Percentiles rank a stretch among this genome's conserved stretches.
These are phyloP conservation scores for Lutjanus argentimaculatus DNA, from an alignment of 2,797 vertebrate species.

Conservation along the genomic window DNA sequence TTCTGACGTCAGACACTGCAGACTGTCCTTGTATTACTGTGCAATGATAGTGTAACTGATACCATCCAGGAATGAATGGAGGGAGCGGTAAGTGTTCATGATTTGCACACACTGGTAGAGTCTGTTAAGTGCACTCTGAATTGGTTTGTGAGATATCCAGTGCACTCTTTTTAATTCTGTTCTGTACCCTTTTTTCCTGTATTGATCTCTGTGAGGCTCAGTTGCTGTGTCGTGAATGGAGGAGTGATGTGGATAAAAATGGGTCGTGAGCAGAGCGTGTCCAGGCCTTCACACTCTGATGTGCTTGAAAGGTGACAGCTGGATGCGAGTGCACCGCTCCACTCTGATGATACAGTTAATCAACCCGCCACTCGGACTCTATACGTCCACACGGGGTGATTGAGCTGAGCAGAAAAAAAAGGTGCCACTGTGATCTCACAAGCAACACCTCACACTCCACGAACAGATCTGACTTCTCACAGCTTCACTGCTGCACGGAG, in stretches of 20 bases:
- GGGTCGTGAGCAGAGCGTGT: constrained; percentile 20
- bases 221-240: constrained; percentile 6
- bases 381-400: constrained; percentile 16
- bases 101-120: neutral
- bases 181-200: neutral
- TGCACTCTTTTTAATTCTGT: neutral
- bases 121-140: neutral
- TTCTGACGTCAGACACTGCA: neutral
- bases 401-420: constrained; percentile 13
- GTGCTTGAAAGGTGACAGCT: constrained; percentile 49
- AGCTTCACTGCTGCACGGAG: neutral
- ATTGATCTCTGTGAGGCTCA: constrained; percentile 18
- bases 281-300: constrained; percentile 26
- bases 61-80: neutral
- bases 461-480: constrained; percentile 10
- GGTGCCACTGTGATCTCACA: constrained; percentile 20
- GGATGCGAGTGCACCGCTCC: constrained; percentile 29
- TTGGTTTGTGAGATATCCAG: neutral
- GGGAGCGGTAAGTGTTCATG: neutral
- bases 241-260: constrained; percentile 24
- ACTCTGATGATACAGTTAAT: constrained; percentile 30
- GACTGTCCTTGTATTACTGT: neutral
- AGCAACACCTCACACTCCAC: neutral
- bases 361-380: constrained; percentile 20
- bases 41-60: neutral